Evolutionary conservation across 2,888 invertebrate genomes (phyloP).

Genomic region (Nezara viridula): DNA sequence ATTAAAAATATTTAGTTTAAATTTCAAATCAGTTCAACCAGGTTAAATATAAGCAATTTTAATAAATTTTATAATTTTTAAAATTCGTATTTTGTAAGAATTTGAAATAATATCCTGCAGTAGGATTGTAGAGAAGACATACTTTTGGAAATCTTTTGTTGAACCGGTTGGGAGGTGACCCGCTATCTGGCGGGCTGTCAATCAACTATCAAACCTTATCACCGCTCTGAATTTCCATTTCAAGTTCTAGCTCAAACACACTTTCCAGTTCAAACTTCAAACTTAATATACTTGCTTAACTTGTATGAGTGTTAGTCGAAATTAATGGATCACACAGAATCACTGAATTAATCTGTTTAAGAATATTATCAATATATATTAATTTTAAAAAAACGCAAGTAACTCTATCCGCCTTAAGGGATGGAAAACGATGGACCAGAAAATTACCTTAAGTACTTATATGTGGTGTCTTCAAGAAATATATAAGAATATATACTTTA

Average conservation of each 20-base stretch:
- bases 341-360: no score
- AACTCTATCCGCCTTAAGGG: no score
- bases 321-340: no score
- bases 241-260: background rate
- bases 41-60: no score
- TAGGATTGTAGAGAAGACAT: background rate
- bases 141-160: background rate
- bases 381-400: no score
- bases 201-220: constrained; percentile 12
- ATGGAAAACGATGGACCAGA: no score
- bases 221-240: background rate
- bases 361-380: no score
- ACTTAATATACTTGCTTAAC: background rate
- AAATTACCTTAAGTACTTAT: no score
- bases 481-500: no score
- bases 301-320: background rate
- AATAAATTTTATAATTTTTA: background rate
- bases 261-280: background rate
- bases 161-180: background rate
- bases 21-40: no score
- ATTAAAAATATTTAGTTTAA: no score
- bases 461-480: no score
- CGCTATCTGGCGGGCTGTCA: background rate
- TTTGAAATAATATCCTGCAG: background rate
- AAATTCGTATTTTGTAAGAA: background rate